Conservation (phyloP, 2,113 vertebrate species). For the Recurvirostra avosetta region DNA sequence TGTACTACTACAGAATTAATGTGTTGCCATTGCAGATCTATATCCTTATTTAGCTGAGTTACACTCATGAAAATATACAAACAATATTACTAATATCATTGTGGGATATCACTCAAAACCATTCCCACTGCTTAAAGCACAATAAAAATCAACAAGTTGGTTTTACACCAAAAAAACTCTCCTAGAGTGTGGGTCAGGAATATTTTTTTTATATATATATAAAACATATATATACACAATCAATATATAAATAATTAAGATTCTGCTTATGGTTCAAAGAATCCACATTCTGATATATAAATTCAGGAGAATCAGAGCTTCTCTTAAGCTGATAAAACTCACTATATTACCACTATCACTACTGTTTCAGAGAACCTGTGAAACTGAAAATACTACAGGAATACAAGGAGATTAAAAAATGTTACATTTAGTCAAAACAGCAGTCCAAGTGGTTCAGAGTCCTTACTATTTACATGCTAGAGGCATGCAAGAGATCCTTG, state of each 20-base stretch:
- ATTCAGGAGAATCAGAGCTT: neutral
- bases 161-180: constrained; percentile 39
- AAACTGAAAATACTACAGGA: neutral
- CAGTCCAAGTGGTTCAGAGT: neutral
- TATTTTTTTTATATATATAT: neutral
- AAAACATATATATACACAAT: neutral
- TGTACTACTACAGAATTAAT: neutral
- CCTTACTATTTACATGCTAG: neutral
- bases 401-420: neutral
- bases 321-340: neutral
- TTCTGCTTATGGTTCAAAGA: neutral
- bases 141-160: neutral
- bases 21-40: neutral
- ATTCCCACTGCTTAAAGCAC: neutral
- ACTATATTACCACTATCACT: neutral
- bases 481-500: neutral
- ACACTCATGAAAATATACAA: neutral
- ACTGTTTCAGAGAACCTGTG: neutral
- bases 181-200: neutral
- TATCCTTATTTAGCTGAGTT: constrained; percentile 31
- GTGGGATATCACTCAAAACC: neutral
- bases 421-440: neutral
- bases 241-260: neutral
- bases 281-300: neutral
- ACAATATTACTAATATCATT: neutral